Base-by-base conservation (phyloP, 2,113 vertebrate species). In the Gnathonemus echidnorhynchus region DNA sequence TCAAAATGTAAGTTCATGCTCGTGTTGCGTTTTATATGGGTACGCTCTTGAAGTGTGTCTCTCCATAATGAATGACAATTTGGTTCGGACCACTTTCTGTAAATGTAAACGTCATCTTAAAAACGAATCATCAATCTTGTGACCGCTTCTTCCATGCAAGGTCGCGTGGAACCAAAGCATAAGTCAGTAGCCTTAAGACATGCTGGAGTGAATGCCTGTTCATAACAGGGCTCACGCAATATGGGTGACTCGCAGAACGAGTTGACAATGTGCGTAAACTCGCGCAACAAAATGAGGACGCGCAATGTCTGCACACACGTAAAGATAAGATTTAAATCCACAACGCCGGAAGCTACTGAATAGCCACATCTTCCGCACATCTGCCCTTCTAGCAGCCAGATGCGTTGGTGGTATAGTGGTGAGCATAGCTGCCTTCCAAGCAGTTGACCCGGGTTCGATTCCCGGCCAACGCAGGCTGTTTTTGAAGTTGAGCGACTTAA, bases 401-500 rank as follows among this genome's bases (percentile, higher is more conserved):
- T 8, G 89, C 89, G 89, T 89, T 89, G 89, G 89, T 89, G 89
- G 89, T 89, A 94, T 94, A 93, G 93, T 96, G 95, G 92, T 95
- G 24, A 95, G 95, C 95, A 95, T 96, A 96, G 95, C 94, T 96
- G 95, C 95, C 95, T 96, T 95, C 95, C 95, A 95, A 96, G 95
- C 95, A 95, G 95, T 96, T 96, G 95, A 95, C 93, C 95, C 92
- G 94, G 95, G 94, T 95, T 96, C 94, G 94, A 96, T 95, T 95
- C 95, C 95, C 94, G 94, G 95, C 94, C 94, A 95, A 95, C 91
- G 92, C 92, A 93, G 11, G 3, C 1, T 45, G 1, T n/a, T 83
- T 83, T 84, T 84, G 17, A 84, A 24, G 9, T 2, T 83, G 4
- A 19, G 31, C 4, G 0, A 5, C 13, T 46, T 35, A 5, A 21